Evolutionary conservation across 2,888 invertebrate genomes (phyloP), one percentile per base, ranked within the genome.

Genomic region (Plusia festucae): DNA sequence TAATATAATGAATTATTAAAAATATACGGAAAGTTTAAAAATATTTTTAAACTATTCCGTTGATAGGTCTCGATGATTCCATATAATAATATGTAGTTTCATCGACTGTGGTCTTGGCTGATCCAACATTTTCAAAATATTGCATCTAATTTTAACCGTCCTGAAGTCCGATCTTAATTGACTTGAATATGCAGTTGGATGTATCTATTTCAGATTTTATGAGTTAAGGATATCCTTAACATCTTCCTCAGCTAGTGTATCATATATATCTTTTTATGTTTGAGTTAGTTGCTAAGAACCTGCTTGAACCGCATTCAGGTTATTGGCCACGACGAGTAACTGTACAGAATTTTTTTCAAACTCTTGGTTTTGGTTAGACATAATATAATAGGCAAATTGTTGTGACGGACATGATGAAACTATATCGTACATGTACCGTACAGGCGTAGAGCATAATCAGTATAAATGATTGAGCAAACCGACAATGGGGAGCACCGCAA

Each of bases 281-380:
- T 18, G 18, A 16, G 2, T 18, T 16, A 16, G 2, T 18, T 20
- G 20, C 18, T 49, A 20, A 49, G 46, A 49, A 49, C 46, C 46
- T 49, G 46, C 46, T 49, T 49, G 7, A 16, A 49, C 46, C 46
- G 46, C 46, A 13, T 49, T 20, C 46, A 49, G 18, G 18, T 49
- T 49, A 49, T 49, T 49, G 46, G 46, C 46, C 46, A 46, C 46
- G 18, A 18, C 46, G 18, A 18, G 46, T 49, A 49, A 49, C 46
- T 49, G 18, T 49, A 49, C 46, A 49, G 46, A 46, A 44, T 18
- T 46, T 46, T 49, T 18, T 49, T 49, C 20, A 49, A 40, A 40
- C 11, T 49, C 11, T 18, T 6, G 18, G 46, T 49, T 11, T 18
- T 49, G 0, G 18, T 9, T 49, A 20, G 46, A 49, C n/a, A 18